A percentile compares a stretch with the other conserved stretches of the same genome.
Evolutionary conservation across 2,888 invertebrate species (phyloP).

Genomic region (Ptilodon capucinus): DNA sequence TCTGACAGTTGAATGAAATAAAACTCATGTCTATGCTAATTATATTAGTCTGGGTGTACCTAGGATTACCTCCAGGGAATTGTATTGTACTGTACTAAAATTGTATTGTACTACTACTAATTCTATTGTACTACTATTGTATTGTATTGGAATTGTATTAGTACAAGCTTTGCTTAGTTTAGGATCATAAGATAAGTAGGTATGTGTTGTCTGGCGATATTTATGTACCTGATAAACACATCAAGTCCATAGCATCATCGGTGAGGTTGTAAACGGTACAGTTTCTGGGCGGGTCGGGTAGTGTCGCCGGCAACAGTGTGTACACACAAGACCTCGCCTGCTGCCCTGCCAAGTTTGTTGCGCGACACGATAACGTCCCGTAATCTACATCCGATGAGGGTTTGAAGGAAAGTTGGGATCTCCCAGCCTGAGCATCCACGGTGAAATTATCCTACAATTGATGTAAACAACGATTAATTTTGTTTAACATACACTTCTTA

Average conservation of each 20-base stretch:
- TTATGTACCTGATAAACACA: conserved; percentile 84
- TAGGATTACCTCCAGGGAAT: too few species aligned
- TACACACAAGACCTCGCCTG: conserved; percentile 89
- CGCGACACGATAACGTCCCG: conserved; percentile 90
- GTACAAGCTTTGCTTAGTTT: too few species aligned
- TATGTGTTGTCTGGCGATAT: too few species aligned
- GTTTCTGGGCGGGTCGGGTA: conserved; percentile 90
- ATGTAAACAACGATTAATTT: not conserved
- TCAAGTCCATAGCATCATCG: conserved; percentile 88
- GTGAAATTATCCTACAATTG: conserved; percentile 80
- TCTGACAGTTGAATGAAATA: too few species aligned
- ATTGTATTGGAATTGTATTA: too few species aligned
- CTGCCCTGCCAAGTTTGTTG: conserved; percentile 87
- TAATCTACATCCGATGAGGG: conserved; percentile 91
- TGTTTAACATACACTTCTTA: too few species aligned
- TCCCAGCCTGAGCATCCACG: conserved; percentile 74
- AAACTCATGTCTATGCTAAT: too few species aligned
- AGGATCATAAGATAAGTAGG: too few species aligned
- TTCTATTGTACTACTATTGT: too few species aligned
- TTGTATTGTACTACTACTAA: too few species aligned
- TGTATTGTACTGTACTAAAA: too few species aligned
- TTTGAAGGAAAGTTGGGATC: conserved; percentile 88
- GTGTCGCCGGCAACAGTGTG: conserved; percentile 89
- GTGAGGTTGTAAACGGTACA: conserved; percentile 91
- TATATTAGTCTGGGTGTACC: too few species aligned